Percentiles rank a stretch among this genome's conserved stretches.
Conservation (phyloP, 1,140 invertebrate species). For the Seison nebaliae region DNA sequence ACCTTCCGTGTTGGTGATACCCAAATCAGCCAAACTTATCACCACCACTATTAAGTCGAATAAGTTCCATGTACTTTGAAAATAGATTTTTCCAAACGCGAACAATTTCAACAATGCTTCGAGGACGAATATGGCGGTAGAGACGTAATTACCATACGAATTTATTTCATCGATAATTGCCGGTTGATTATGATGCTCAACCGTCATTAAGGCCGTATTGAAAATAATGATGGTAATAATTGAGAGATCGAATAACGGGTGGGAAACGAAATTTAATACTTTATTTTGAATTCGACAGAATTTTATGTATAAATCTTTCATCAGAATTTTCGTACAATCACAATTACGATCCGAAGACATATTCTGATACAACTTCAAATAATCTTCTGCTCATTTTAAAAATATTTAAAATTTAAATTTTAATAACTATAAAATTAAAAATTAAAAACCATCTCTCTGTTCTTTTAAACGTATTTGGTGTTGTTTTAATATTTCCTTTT, state of each 20-base stretch:
- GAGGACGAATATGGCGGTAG: constrained; percentile 71
- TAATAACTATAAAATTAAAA: too few relatives aligned
- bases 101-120: constrained; percentile 81
- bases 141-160: constrained; percentile 66
- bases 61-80: constrained; percentile 94
- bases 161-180: constrained; percentile 38
- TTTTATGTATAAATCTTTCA: too few relatives aligned
- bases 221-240: constrained; percentile 90
- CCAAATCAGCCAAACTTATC: constrained; percentile 67
- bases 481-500: too few relatives aligned
- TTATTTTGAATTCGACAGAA: too few relatives aligned
- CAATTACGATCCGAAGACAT: too few relatives aligned
- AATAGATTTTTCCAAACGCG: constrained; percentile 87
- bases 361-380: too few relatives aligned
- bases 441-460: too few relatives aligned
- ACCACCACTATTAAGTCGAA: constrained; percentile 94
- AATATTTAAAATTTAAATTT: too few relatives aligned
- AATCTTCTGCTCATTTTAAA: too few relatives aligned
- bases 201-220: constrained; percentile 87
- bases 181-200: constrained; percentile 71
- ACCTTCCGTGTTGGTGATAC: constrained; percentile 61
- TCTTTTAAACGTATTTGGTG: too few relatives aligned
- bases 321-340: too few relatives aligned
- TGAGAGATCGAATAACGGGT: constrained; percentile 87
- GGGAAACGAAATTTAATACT: constrained; percentile 54